A percentile compares a stretch with the other conserved stretches of the same genome.
phyloP scores from a whole-genome alignment of 1,140 invertebrate genomes.

The Antheraea mylitta region DNA sequence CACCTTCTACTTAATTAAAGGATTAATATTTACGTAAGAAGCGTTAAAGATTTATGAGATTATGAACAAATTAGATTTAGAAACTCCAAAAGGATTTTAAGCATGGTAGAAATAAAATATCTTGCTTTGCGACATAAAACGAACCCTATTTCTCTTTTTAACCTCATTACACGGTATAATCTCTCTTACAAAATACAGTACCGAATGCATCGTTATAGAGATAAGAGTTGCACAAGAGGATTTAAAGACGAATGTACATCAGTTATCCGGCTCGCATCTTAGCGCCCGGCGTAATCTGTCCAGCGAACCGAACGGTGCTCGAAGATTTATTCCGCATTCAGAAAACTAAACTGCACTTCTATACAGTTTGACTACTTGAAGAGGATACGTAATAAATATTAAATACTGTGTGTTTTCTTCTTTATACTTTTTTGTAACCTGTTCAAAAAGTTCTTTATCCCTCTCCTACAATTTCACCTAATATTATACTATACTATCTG shows the following conservation, averaged over 20 bases:
- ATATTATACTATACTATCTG: no score
- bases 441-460: no score
- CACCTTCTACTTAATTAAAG: no score
- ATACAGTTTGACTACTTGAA: conserved; percentile 6
- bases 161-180: neutral
- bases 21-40: no score
- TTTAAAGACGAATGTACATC: conserved; percentile 18
- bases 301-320: conserved; percentile 20
- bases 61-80: no score
- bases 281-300: conserved; percentile 29
- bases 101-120: neutral
- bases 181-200: conserved; percentile 7
- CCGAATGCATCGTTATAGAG: conserved; percentile 8
- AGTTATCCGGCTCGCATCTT: conserved; percentile 32
- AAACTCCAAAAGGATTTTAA: no score
- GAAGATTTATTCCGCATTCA: conserved; percentile 28
- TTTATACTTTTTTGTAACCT: neutral
- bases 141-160: neutral
- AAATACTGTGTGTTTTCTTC: neutral
- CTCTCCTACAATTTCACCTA: no score
- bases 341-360: conserved; percentile 25
- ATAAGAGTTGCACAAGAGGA: conserved; percentile 9
- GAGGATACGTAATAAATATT: neutral
- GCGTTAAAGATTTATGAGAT: no score
- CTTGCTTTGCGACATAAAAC: neutral